Base-by-base conservation (phyloP, 2,888 invertebrate species). In the Habrosyne pyritoides region DNA sequence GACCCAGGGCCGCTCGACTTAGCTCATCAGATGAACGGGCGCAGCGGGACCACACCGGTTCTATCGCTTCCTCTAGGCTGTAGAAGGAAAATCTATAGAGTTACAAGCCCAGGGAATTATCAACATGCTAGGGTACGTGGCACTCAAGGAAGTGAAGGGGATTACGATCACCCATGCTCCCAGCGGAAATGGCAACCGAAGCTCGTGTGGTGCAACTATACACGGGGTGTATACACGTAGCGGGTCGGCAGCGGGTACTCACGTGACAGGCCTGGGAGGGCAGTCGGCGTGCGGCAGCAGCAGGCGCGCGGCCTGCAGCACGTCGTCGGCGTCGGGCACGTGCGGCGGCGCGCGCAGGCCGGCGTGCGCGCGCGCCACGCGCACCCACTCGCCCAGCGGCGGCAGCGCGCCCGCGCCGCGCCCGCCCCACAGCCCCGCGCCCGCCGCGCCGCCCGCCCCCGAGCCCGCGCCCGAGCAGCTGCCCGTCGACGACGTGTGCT, bases 211-310 rank as follows among this genome's bases (percentile, higher is more conserved):
- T 28, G 28, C 6, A 28, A 7, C 6, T 28, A 28, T 28, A n/a
- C n/a, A n/a, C n/a, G n/a, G n/a, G n/a, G n/a, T n/a, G n/a, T n/a
- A n/a, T n/a, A n/a, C n/a, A n/a, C n/a, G n/a, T n/a, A n/a, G n/a
- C n/a, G n/a, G n/a, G n/a, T 33, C 2, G 3, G 10, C 6, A 3
- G 33, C 2, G 1, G 1, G 26, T 2, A 71, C 86, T 78, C 65
- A 94, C 95, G 95, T 95, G 70, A 96, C 93, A 1, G 96, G 94
- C 48, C 98, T 86, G 1, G 97, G 95, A 12, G 98, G 98, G 81
- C 97, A 98, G 86, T 98, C 98, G 0, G 98, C 97, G 21, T 97
- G 97, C 1, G 98, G 98, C 54, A 98, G 88, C 47, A 98, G 91
- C 49, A 98, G 85, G 6, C 98, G 86, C 0, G 98, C 98, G 0